Conservation (phyloP, 2,888 invertebrate genomes). For the Brachyptera risi region DNA sequence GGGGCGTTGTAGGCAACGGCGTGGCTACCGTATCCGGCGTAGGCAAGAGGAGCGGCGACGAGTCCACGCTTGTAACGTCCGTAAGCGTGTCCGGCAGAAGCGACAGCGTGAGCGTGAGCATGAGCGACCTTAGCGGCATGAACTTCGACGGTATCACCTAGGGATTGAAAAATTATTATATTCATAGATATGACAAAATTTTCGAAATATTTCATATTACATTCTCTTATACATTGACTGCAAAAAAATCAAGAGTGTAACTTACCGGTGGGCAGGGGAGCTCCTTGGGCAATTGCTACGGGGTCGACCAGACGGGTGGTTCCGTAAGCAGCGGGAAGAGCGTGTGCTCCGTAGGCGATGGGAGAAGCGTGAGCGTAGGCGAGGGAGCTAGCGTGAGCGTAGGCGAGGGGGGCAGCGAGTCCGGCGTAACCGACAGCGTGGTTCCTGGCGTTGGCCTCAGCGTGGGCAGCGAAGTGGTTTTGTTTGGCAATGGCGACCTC, state of each 20-base stretch:
- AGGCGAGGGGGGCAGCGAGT: slow-evolving; percentile 8
- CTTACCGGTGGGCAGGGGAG: slow-evolving; percentile 48
- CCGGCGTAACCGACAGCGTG: slow-evolving; percentile 52
- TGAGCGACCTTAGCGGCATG: slow-evolving; percentile 49
- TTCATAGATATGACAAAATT: too few relatives aligned
- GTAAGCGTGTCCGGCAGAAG: slow-evolving; percentile 3
- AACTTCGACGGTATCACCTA: slow-evolving; percentile 45
- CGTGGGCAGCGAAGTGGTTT: background rate
- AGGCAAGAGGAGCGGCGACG: slow-evolving; percentile 4
- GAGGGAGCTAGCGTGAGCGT: background rate
- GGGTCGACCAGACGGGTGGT: too few relatives aligned
- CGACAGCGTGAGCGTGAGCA: background rate
- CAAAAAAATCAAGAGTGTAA: too few relatives aligned
- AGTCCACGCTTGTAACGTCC: slow-evolving; percentile 2
- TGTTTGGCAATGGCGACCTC: too few relatives aligned
- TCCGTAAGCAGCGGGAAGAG: background rate
- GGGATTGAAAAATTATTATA: too few relatives aligned
- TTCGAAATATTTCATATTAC: too few relatives aligned
- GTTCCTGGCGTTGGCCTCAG: slow-evolving; percentile 33
- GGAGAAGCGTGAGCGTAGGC: slow-evolving; percentile 27
- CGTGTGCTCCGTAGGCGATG: slow-evolving; percentile 32
- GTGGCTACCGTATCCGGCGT: slow-evolving; percentile 38
- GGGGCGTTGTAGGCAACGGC: slow-evolving; percentile 36
- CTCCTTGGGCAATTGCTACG: slow-evolving; percentile 39
- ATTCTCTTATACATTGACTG: too few relatives aligned